Evolutionary conservation across 2,797 vertebrate genomes (phyloP).

Genomic region (Coluber constrictor): DNA sequence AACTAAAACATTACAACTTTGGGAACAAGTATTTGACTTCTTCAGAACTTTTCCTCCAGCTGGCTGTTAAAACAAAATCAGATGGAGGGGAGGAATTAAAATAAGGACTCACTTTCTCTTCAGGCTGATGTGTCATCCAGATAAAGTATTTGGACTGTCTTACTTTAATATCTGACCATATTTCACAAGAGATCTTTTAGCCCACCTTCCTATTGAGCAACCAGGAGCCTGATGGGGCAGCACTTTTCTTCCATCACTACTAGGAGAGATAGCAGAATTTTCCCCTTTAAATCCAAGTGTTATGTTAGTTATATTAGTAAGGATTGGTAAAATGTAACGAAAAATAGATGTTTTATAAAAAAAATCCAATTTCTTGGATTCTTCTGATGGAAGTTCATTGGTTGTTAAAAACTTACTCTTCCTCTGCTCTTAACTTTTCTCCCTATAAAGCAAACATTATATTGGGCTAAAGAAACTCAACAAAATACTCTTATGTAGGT

Average conservation of each 20-base stretch:
- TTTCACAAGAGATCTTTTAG: background rate
- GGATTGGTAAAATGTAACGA: background rate
- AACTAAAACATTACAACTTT: background rate
- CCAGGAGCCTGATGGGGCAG: background rate
- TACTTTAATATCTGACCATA: background rate
- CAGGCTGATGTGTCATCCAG: slow-evolving; percentile 21
- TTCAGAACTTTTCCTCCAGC: background rate
- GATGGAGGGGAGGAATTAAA: background rate
- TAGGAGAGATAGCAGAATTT: background rate
- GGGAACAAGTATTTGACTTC: background rate
- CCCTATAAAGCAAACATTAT: background rate
- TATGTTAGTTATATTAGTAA: background rate
- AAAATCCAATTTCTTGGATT: background rate
- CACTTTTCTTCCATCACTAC: background rate
- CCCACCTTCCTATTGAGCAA: rapidly evolving
- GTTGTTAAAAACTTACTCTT: background rate
- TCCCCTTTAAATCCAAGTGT: background rate
- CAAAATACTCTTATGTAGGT: background rate
- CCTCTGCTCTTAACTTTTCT: too few species aligned
- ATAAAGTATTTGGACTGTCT: slow-evolving; percentile 1
- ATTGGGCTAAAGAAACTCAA: background rate
- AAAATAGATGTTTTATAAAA: background rate
- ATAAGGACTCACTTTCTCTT: background rate
- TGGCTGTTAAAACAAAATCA: background rate
- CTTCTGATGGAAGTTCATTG: background rate